Evolutionary conservation across 2,113 vertebrate species (phyloP).

Genomic region (Acrocephalus kingi): DNA sequence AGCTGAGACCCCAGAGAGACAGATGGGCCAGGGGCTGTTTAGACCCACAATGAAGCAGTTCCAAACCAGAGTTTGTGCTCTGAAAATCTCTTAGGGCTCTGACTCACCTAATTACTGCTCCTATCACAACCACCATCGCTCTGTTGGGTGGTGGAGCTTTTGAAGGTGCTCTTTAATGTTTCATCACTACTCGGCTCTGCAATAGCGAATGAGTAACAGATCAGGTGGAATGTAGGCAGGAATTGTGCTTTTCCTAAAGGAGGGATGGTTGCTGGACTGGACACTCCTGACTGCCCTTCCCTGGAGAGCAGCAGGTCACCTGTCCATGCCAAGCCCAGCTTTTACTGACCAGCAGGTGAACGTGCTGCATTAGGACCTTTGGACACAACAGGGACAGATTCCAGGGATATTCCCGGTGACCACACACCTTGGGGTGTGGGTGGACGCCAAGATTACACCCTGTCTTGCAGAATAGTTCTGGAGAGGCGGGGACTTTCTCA

Average conservation of each 20-base stretch:
- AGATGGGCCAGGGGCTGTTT: neutral
- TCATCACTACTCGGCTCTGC: neutral
- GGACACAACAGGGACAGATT: neutral
- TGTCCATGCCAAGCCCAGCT: neutral
- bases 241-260: neutral
- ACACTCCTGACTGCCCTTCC: fast-evolving
- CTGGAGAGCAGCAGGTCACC: neutral
- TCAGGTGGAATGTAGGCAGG: neutral
- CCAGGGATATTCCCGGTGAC: neutral
- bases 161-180: constrained; percentile 12
- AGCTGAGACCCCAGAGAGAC: neutral
- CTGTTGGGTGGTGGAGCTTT: constrained; percentile 13
- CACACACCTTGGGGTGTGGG: neutral
- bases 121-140: neutral
- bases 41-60: neutral
- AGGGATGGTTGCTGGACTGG: neutral
- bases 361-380: fast-evolving
- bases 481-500: neutral
- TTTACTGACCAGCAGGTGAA: neutral
- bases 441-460: neutral
- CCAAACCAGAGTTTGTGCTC: neutral
- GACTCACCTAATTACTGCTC: constrained; percentile 37
- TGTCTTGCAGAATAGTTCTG: neutral
- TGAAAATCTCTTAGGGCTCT: neutral
- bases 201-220: neutral